Evolutionary conservation across 2,888 invertebrate genomes (phyloP).

Genomic region (Conistra vaccinii): DNA sequence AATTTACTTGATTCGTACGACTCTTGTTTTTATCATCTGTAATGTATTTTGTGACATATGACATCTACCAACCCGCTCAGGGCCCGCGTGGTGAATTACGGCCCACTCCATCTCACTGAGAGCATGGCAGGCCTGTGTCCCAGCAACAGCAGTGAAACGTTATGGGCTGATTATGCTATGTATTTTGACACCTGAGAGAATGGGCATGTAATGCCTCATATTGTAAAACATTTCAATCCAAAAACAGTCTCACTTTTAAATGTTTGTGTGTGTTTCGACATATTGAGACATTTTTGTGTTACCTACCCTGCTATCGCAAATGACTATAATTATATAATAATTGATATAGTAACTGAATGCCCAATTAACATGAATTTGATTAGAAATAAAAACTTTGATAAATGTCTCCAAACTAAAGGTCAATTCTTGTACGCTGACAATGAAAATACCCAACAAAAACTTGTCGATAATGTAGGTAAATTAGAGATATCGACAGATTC

Average conservation of each 20-base stretch:
- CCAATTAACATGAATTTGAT: constrained; percentile 43
- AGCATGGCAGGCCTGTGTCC: no score
- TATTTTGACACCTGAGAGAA: background rate
- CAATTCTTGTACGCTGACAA: background rate
- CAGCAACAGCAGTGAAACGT: no score
- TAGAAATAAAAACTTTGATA: constrained; percentile 21
- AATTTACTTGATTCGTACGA: background rate
- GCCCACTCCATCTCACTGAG: no score
- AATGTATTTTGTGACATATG: background rate
- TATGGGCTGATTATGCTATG: no score
- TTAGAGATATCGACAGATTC: background rate
- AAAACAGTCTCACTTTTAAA: background rate
- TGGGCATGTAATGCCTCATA: background rate
- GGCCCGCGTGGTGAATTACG: no score
- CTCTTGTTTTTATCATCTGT: background rate
- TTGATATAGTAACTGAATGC: constrained; percentile 53
- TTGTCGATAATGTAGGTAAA: background rate
- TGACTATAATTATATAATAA: constrained; percentile 14
- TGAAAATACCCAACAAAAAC: background rate
- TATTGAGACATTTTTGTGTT: background rate
- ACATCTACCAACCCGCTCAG: no score
- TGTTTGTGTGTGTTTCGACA: background rate
- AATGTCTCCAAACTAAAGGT: background rate
- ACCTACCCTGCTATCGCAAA: constrained; percentile 21
- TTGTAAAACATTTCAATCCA: background rate